Conservation (phyloP, 2,797 vertebrate genomes). For the Oceanodroma leucorhoa region DNA sequence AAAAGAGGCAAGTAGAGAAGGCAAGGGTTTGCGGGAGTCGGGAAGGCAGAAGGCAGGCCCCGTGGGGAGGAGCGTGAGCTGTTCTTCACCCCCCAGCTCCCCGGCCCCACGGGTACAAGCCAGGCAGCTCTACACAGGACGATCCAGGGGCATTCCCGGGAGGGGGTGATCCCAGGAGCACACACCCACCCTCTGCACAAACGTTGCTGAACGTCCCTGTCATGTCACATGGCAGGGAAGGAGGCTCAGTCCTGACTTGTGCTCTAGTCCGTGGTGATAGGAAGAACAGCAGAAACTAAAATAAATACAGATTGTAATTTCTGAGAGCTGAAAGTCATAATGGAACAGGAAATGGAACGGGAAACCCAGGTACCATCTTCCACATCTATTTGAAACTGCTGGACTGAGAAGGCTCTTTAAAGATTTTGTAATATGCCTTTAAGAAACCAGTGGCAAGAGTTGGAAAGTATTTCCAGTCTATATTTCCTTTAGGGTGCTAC, state of each 20-base stretch:
- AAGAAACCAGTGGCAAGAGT: neutral
- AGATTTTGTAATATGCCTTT: neutral
- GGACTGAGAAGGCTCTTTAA: neutral
- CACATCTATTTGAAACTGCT: neutral
- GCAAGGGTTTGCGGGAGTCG: neutral
- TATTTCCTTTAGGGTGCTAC: neutral
- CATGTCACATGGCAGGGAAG: neutral
- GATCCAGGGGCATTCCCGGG: neutral
- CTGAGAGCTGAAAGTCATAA: neutral
- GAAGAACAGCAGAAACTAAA: neutral
- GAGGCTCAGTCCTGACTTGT: neutral
- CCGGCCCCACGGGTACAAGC: fast-evolving
- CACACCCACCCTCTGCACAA: neutral
- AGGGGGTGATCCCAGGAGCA: neutral
- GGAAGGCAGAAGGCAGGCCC: fast-evolving
- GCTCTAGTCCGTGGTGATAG: neutral
- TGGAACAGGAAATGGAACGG: neutral
- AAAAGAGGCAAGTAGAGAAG: neutral
- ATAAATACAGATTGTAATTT: neutral
- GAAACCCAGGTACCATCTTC: neutral
- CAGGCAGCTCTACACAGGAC: neutral
- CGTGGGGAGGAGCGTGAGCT: fast-evolving
- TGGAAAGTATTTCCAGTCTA: neutral
- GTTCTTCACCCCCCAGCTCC: neutral
- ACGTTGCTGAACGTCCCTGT: neutral